Evolutionary conservation across 1,140 invertebrate genomes (phyloP).

Genomic region (Ceratosolen fusciceps): DNA sequence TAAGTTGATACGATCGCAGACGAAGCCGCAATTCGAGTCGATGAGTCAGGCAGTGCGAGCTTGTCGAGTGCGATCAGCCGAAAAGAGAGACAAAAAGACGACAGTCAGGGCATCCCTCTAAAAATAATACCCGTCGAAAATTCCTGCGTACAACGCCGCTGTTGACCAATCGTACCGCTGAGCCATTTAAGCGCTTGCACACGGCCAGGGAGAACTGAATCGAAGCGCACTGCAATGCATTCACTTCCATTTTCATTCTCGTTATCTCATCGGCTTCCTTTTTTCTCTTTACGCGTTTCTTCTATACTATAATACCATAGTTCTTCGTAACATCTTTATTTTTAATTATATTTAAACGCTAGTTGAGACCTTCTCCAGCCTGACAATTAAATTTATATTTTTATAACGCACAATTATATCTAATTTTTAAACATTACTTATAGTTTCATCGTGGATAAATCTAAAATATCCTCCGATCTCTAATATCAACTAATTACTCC

Average conservation of each 20-base stretch:
- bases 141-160: conserved; percentile 29
- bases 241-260: conserved; percentile 9
- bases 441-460: too few species aligned
- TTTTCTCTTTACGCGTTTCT: too few species aligned
- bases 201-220: conserved; percentile 8
- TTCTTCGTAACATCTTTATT: too few species aligned
- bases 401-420: too few species aligned
- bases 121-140: conserved; percentile 38
- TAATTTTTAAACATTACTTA: too few species aligned
- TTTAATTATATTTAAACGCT: not conserved
- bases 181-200: conserved; percentile 16
- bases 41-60: conserved; percentile 39
- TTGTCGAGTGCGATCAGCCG: not conserved
- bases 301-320: too few species aligned
- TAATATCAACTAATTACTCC: too few species aligned
- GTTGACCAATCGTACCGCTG: conserved; percentile 20
- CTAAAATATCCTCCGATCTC: too few species aligned
- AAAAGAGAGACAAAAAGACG: conserved; percentile 22
- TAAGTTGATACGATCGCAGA: conserved; percentile 4
- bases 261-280: conserved; percentile 18
- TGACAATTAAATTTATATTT: too few species aligned
- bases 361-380: not conserved
- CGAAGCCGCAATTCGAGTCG: not conserved
- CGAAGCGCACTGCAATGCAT: not conserved
- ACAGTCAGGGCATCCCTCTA: conserved; percentile 29